A percentile compares a stretch with the other conserved stretches of the same genome.
Conservation (phyloP, 2,888 invertebrate species). For the Iphiclides podalirius region DNA sequence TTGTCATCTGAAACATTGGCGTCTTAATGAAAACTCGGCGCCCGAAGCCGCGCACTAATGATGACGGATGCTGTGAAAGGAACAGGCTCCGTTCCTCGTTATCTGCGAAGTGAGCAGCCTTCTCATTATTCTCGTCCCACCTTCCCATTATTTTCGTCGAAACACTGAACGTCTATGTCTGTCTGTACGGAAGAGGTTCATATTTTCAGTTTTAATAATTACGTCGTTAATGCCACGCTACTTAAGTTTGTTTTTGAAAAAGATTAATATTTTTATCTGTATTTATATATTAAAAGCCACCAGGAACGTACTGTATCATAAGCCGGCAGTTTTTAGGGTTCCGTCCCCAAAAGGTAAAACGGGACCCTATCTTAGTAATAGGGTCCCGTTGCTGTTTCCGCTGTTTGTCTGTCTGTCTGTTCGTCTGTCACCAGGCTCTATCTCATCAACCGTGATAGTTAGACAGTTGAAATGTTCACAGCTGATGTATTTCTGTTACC, state of each 20-base stretch:
- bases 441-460: no score
- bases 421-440: no score
- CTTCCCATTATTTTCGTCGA: conserved; percentile 47
- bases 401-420: no score
- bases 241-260: no score
- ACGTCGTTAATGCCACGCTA: not conserved
- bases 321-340: no score
- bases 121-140: conserved; percentile 50
- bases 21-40: conserved; percentile 69
- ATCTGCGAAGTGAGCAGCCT: conserved; percentile 59
- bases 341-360: no score
- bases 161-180: conserved; percentile 11
- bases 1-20: conserved; percentile 63
- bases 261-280: no score
- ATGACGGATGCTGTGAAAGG: conserved; percentile 71
- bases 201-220: not conserved
- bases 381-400: not conserved
- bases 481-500: no score
- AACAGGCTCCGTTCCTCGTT: conserved; percentile 64
- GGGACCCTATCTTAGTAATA: no score
- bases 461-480: no score
- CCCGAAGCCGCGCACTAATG: conserved; percentile 67
- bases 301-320: no score
- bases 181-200: not conserved
- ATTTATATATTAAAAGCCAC: no score